Evolutionary conservation across 2,888 invertebrate species (phyloP), one percentile per base, ranked within the genome.

Genomic region (Lamellibrachia columna): DNA sequence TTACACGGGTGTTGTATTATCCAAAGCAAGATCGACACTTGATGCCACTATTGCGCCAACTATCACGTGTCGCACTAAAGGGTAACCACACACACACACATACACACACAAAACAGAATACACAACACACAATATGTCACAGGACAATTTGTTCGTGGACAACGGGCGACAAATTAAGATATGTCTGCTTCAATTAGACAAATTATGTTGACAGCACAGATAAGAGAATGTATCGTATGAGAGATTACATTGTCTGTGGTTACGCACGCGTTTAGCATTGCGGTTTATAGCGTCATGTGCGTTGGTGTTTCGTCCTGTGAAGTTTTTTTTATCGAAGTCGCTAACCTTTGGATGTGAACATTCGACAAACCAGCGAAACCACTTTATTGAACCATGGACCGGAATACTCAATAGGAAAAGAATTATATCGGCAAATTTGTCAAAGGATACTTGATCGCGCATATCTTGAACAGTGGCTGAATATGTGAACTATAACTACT

Each of bases 111-210:
- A 40, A 40, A 40, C 40, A 40, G 40, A 40, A 40, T 40, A 40
- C 40, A 40, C 40, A 40, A 75, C 75, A 75, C 15, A n/a, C 75
- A n/a, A 75, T 15, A 75, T 75, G 75, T 75, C 75, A 75, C 75
- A 75, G 75, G 22, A 75, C 75, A 75, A 75, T 75, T 75, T 75
- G 75, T 75, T 22, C 75, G 22, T n/a, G 75, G 75, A 75, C 75
- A 75, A 15, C 75, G 75, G 22, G 22, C 6, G 75, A 75, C 75
- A 75, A 75, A 75, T n/a, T n/a, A 75, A 75, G 11, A 22, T n/a
- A 75, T 75, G 75, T 75, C 75, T 22, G 75, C 15, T 75, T 75
- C 75, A 75, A 75, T 75, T 75, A 75, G 75, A 75, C 75, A 75
- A 75, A 75, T 75, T 75, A 22, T 75, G 75, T 75, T 15, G 22